Base-by-base conservation (phyloP, 2,797 vertebrate species). In the Sebastes alutus region DNA sequence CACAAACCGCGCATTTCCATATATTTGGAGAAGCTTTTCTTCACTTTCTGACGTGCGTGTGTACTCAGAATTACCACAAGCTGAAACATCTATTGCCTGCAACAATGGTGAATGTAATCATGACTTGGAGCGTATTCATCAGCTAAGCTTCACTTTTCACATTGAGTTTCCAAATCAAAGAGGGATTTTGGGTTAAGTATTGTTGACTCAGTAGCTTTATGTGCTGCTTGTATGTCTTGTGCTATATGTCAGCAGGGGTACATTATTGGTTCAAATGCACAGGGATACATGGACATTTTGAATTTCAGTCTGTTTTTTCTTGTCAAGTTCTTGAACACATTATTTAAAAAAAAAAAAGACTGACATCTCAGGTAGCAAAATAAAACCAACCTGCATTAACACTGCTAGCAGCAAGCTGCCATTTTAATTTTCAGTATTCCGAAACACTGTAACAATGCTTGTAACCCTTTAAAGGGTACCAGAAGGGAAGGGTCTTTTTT, bases 291-390 rank as follows among this genome's bases (percentile, higher is more conserved):
- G 8, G 32, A 81, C 46, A 61, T 76, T 84, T 80, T 73, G 2
- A 63, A 76, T 76, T 70, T 80, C 10, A 75, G 46, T 65, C 30
- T 29, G 35, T 60, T 75, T 30, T 49, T 64, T 59, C 20, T 25
- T 55, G 23, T 46, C 14, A 63, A 33, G 12, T 32, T 59, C 52
- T 49, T 64, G 0, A 46, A 52, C 42, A 81, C 42, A 46, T 30
- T 27, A 38, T 29, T 18, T 66, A 62, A 60, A 59, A 22, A 33
- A 35, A 33, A 38, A 38, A 38, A 38, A 38, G 14, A 52, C n/a
- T 60, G 18, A 66, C 16, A 68, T 9, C 18, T 77, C 11, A 56
- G 63, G 55, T 56, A 52, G 62, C 12, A 65, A 72, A 54, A 52
- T 23, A 16, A 27, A 73, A 62, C 13, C 7, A n/a, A 18, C n/a